Conservation (phyloP, 2,888 invertebrate species). For the Drosophila histrio region DNA sequence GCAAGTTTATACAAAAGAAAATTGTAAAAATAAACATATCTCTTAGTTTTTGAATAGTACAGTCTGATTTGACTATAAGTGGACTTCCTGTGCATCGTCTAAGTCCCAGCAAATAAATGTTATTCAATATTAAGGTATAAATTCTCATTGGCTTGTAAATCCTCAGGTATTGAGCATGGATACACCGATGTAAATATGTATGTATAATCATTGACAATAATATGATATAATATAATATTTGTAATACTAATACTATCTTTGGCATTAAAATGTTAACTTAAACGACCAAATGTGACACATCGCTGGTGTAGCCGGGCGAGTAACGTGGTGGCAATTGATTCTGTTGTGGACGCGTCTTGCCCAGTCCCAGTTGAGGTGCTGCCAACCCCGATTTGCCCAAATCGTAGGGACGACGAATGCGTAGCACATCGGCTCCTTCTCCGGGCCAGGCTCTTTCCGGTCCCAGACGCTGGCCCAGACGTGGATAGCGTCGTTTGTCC, state of each 20-base stretch:
- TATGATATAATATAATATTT: conserved; percentile 11
- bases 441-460: conserved; percentile 89
- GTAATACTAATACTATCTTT: conserved; percentile 18
- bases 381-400: conserved; percentile 63
- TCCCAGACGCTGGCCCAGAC: conserved; percentile 84
- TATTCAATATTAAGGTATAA: conserved; percentile 14
- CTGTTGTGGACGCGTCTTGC: conserved; percentile 83
- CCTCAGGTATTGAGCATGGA: conserved; percentile 47
- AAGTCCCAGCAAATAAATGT: conserved; percentile 11
- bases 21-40: neutral
- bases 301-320: conserved; percentile 90
- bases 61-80: conserved; percentile 9
- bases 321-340: conserved; percentile 87
- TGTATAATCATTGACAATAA: conserved; percentile 13
- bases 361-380: conserved; percentile 65
- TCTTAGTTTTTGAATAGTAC: neutral
- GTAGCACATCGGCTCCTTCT: conserved; percentile 85
- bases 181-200: conserved; percentile 8
- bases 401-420: conserved; percentile 87
- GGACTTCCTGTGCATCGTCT: neutral
- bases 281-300: conserved; percentile 92
- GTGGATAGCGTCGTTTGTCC: conserved; percentile 86
- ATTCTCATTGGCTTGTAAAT: conserved; percentile 34
- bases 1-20: neutral
- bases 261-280: conserved; percentile 83